Evolutionary conservation across 2,797 vertebrate genomes (phyloP).

Genomic region (Masticophis lateralis): DNA sequence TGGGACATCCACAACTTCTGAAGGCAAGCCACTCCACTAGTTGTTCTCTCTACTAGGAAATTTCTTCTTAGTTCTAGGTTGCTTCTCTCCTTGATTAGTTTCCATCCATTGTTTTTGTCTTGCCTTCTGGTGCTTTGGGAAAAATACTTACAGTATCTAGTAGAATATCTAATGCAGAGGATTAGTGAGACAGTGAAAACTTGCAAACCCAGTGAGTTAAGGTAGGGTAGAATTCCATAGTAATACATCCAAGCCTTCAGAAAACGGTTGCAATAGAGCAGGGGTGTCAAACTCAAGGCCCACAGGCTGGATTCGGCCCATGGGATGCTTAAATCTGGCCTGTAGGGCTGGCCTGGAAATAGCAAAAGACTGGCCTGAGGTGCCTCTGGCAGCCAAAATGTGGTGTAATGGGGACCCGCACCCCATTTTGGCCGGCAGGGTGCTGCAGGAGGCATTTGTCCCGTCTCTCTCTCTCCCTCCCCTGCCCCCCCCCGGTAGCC

Average conservation of each 20-base stretch:
- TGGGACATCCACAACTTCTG: neutral
- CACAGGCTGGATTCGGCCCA: fast-evolving
- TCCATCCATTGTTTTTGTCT: neutral
- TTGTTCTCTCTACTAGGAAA: neutral
- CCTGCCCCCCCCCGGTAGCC: too few relatives aligned
- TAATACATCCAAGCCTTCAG: neutral
- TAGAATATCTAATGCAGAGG: neutral
- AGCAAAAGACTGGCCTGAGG: too few relatives aligned
- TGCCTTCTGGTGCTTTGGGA: neutral
- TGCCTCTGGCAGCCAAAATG: too few relatives aligned
- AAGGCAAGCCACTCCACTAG: neutral
- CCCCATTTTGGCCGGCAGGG: too few relatives aligned
- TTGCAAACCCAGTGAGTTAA: neutral
- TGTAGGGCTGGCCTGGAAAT: too few relatives aligned
- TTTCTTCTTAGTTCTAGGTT: neutral
- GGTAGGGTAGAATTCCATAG: neutral
- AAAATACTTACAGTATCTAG: neutral
- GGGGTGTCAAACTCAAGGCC: too few relatives aligned
- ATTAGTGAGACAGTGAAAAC: neutral
- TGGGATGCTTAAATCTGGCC: too few relatives aligned
- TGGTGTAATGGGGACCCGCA: too few relatives aligned
- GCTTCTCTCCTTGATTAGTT: neutral
- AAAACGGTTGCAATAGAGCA: neutral
- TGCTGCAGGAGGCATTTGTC: too few relatives aligned
- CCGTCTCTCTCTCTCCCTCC: too few relatives aligned